Percentiles rank a stretch among this genome's conserved stretches.
Evolutionary conservation across 2,888 invertebrate species (phyloP).

Genomic region (Masnerella sp.): DNA sequence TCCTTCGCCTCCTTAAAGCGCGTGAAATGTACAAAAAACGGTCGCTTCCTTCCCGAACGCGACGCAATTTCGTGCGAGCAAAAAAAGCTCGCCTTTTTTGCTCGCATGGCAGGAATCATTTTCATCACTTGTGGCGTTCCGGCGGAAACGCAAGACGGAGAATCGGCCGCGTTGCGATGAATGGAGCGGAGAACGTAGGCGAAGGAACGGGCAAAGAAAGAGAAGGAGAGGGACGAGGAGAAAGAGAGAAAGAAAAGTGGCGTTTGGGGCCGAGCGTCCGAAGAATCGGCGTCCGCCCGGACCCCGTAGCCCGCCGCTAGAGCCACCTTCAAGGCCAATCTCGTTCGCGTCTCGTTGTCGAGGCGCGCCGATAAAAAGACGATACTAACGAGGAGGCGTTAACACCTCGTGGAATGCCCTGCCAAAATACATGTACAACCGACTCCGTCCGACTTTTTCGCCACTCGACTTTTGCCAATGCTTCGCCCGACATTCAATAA

Average conservation of each 20-base stretch:
- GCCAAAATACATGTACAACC: constrained; percentile 52
- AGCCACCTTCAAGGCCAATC: constrained; percentile 62
- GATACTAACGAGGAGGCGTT: constrained; percentile 64
- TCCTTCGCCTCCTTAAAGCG: constrained; percentile 39
- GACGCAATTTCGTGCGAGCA: constrained; percentile 15
- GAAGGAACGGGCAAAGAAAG: constrained; percentile 49
- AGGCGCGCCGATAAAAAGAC: constrained; percentile 63
- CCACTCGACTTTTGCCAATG: not conserved
- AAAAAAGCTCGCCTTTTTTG: constrained; percentile 32
- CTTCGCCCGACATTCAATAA: too few species aligned
- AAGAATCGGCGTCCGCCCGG: constrained; percentile 40
- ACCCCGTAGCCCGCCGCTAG: constrained; percentile 23
- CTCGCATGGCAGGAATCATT: constrained; percentile 55
- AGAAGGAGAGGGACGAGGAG: constrained; percentile 29
- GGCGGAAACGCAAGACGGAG: constrained; percentile 61
- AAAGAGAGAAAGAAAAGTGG: constrained; percentile 35
- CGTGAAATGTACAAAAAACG: constrained; percentile 45
- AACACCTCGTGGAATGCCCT: constrained; percentile 63
- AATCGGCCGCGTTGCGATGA: constrained; percentile 61
- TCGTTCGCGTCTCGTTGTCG: constrained; percentile 62
- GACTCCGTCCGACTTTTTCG: not conserved
- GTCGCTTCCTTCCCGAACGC: constrained; percentile 41
- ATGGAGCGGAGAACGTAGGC: constrained; percentile 58
- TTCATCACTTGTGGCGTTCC: constrained; percentile 37
- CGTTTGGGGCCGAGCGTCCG: constrained; percentile 29